Evolutionary conservation across 2,888 invertebrate genomes (phyloP), one percentile per base, ranked within the genome.

Genomic region (Tetanocera ferruginea): DNA sequence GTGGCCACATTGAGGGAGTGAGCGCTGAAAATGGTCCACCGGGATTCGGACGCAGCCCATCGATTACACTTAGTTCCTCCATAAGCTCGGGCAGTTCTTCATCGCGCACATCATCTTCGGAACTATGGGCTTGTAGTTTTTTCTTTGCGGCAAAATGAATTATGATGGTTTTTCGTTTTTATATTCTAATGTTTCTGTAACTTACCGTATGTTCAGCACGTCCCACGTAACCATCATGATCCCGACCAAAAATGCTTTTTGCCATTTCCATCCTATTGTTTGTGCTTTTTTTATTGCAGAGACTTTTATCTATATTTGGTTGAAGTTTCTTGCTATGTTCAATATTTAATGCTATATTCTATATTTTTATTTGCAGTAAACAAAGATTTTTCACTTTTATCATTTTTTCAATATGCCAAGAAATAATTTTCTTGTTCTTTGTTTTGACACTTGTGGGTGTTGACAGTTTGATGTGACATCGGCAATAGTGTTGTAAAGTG

Each of bases 1-100:
- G 97, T 0, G 98, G 98, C 94, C 98, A 97, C 97, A 98, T 98
- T 79, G 97, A 98, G 3, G 98, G 94, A 1, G 97, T 98, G 17
- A 98, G 92, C 1, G 97, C 98, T 37, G 97, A 98, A 90, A 98
- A 98, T 1, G 98, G 96, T 1, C 97, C 97, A 1, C 97, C 96
- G 17, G 95, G 95, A 72, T 93, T 93, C 9, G 95, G 95, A 11
- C 94, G 92, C 70, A 95, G 87, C 72, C 93, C 92, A 88, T 95
- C 95, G 34, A 93, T 92, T 77, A 93, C 91, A 84, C 94, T 94
- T 79, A 96, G 90, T 43, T 94, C 94, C 83, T 95, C 93, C 82
- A 93, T 92, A 80, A 93, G 91, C 84, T 93, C 92, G 79, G 93
- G 92, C 64, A 92, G 89, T 83, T 93, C 93, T 83, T 94, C 94